Evolutionary conservation across 1,140 invertebrate species (phyloP).

Genomic region (Argopecten irradians): DNA sequence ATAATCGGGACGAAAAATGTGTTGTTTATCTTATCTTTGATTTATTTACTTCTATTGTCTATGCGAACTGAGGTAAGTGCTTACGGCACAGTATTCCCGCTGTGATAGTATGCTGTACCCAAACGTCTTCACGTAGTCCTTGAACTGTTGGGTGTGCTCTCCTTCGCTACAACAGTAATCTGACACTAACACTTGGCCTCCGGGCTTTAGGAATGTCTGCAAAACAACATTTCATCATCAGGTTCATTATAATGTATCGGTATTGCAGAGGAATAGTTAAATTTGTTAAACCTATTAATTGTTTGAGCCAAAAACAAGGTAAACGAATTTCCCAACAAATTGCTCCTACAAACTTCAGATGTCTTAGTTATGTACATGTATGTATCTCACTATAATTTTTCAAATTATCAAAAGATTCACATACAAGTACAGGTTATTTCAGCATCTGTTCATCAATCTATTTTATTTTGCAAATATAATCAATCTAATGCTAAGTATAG

Average conservation of each 20-base stretch:
- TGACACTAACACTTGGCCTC: conserved; percentile 81
- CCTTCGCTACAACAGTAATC: conserved; percentile 81
- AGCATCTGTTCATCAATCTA: no score
- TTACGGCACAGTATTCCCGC: conserved; percentile 79
- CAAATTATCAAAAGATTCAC: no score
- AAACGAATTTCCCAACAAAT: no score
- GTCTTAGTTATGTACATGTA: no score
- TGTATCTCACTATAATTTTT: no score
- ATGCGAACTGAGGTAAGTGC: conserved; percentile 77
- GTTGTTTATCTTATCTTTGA: background rate
- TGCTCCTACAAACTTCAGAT: no score
- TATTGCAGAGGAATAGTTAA: background rate
- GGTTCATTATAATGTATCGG: background rate
- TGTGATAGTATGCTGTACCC: conserved; percentile 80
- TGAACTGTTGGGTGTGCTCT: conserved; percentile 78
- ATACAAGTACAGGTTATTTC: no score
- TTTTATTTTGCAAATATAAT: no score
- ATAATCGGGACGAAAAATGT: background rate
- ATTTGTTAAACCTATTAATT: background rate
- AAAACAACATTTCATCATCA: conserved; percentile 27
- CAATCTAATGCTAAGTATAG: no score
- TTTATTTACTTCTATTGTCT: background rate
- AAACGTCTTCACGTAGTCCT: conserved; percentile 80
- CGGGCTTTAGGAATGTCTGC: conserved; percentile 80
- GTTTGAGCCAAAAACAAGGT: background rate